Conservation (phyloP, 2,888 invertebrate species). For the Oscheius onirici region DNA sequence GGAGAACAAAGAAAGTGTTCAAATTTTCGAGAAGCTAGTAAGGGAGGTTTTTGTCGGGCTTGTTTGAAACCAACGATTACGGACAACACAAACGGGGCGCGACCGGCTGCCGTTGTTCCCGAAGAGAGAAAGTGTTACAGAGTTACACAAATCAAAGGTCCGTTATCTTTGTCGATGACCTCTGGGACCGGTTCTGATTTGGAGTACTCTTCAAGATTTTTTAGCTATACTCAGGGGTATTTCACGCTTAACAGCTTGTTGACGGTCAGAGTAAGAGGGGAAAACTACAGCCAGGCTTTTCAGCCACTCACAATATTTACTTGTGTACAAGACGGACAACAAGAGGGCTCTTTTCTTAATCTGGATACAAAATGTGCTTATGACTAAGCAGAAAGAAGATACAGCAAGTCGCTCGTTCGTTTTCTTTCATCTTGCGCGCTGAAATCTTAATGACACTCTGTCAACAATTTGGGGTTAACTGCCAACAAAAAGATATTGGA, state of each 20-base stretch:
- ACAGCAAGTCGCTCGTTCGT: background rate
- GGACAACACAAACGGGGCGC: background rate
- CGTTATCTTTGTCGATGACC: constrained; percentile 16
- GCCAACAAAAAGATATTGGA: constrained; percentile 20
- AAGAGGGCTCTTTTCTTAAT: no score
- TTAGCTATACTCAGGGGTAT: no score
- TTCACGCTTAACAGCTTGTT: no score
- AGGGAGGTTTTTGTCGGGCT: background rate
- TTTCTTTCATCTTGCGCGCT: background rate
- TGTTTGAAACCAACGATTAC: background rate
- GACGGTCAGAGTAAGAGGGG: no score
- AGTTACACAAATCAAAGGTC: background rate
- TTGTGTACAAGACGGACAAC: constrained; percentile 5
- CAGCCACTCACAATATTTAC: no score
- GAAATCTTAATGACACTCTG: constrained; percentile 24
- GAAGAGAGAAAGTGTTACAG: constrained; percentile 1
- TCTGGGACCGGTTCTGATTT: background rate
- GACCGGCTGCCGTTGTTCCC: background rate
- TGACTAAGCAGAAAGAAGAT: constrained; percentile 8
- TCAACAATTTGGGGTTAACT: constrained; percentile 32
- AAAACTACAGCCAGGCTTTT: no score
- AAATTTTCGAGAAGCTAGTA: background rate
- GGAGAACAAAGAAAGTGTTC: background rate
- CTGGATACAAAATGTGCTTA: no score
- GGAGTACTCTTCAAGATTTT: background rate